Conservation (phyloP, 2,797 vertebrate species). For the Astyanax mexicanus region DNA sequence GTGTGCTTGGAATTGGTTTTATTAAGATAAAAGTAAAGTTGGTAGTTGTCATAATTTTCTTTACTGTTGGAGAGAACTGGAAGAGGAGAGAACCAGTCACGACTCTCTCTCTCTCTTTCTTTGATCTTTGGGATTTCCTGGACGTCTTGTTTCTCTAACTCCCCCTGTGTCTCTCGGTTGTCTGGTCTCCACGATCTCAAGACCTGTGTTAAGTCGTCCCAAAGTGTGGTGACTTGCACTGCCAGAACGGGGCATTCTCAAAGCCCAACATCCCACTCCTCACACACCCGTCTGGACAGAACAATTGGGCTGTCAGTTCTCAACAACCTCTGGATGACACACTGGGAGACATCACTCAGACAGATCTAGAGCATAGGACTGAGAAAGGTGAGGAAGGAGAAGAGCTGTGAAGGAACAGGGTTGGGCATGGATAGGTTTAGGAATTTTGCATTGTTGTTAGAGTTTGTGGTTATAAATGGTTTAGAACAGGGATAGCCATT, state of each 20-base stretch:
- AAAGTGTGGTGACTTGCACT: conserved; percentile 11
- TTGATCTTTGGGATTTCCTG: background rate
- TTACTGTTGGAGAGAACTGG: background rate
- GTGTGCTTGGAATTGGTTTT: background rate
- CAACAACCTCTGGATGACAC: conserved; percentile 59
- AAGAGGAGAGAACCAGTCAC: background rate
- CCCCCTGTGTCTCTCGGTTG: conserved; percentile 2
- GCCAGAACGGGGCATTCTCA: conserved; percentile 52
- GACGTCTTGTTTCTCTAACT: background rate
- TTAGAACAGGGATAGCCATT: too few species aligned
- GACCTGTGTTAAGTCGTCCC: background rate
- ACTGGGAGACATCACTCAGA: conserved; percentile 67
- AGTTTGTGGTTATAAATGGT: background rate
- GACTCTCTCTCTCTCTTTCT: background rate
- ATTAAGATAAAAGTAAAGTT: background rate
- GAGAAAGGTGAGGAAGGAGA: conserved; percentile 22
- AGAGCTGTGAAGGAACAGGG: background rate
- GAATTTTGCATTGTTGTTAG: too few species aligned
- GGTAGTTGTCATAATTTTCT: background rate
- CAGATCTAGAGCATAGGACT: conserved; percentile 62
- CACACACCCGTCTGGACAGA: conserved; percentile 57
- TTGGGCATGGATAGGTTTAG: background rate
- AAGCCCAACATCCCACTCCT: conserved; percentile 32
- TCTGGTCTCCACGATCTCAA: background rate
- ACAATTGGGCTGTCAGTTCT: conserved; percentile 72